phyloP scores from a whole-genome alignment of 2,113 vertebrate genomes.

The Campylomormyrus numenius region DNA sequence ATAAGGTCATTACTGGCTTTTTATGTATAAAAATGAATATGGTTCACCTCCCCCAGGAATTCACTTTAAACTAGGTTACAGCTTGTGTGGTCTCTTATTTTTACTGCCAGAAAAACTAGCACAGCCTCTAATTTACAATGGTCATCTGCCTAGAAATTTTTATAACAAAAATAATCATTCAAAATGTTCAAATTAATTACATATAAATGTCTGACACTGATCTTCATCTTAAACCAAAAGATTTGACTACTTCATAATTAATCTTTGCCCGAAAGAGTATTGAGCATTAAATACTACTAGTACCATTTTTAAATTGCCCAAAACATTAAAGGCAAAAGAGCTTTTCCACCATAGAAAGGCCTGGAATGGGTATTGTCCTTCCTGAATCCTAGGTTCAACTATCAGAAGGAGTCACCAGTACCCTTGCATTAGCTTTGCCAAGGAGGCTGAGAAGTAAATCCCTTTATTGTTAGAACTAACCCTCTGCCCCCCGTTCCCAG shows the following conservation, averaged over 20 bases:
- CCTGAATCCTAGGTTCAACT: too few relatives aligned
- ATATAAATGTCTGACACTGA: background rate
- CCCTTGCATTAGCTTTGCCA: too few relatives aligned
- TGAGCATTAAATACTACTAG: background rate
- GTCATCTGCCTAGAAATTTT: background rate
- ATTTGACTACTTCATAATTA: background rate
- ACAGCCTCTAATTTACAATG: background rate
- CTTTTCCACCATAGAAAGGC: too few relatives aligned
- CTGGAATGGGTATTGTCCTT: too few relatives aligned
- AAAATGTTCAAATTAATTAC: background rate
- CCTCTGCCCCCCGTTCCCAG: too few relatives aligned
- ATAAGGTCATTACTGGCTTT: background rate
- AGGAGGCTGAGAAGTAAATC: too few relatives aligned
- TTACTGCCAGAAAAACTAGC: background rate
- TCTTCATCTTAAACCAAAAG: background rate
- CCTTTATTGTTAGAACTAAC: too few relatives aligned
- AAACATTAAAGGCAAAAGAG: too few relatives aligned
- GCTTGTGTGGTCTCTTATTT: background rate
- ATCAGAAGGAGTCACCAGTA: too few relatives aligned
- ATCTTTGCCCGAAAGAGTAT: background rate
- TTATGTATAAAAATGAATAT: background rate
- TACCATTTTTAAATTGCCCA: too few relatives aligned
- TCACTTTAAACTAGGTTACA: background rate
- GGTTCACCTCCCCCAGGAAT: background rate
- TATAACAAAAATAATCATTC: background rate